Evolutionary conservation across 2,797 vertebrate species (phyloP).

Genomic region (Propithecus perrieri): DNA sequence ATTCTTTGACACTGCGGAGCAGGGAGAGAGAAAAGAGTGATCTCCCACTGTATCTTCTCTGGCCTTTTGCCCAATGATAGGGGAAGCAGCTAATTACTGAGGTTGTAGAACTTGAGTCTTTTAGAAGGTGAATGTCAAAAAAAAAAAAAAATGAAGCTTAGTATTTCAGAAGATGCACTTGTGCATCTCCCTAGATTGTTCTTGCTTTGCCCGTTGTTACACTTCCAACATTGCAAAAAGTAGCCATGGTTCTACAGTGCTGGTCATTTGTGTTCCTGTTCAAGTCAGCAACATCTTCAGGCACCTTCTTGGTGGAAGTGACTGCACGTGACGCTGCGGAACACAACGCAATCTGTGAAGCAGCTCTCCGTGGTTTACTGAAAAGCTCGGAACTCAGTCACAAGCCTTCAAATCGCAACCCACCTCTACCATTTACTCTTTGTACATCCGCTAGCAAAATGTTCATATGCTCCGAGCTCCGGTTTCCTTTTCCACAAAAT

Average conservation of each 20-base stretch:
- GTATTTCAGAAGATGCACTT: not conserved
- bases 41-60: not conserved
- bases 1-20: not conserved
- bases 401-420: not conserved
- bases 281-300: not conserved
- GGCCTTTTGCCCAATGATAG: not conserved
- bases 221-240: not conserved
- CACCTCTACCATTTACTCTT: not conserved
- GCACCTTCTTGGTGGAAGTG: accelerated
- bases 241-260: not conserved
- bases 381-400: not conserved
- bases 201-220: not conserved
- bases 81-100: not conserved
- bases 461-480: not conserved
- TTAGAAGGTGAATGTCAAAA: not conserved
- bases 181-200: not conserved
- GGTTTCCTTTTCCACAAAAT: not conserved
- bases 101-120: not conserved
- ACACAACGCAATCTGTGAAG: too few species aligned
- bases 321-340: not conserved
- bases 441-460: not conserved
- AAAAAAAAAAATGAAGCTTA: not conserved
- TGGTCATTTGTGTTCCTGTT: not conserved
- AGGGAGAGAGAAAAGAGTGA: not conserved
- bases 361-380: not conserved